Conservation (phyloP, 2,888 invertebrate species). For the Eupithecia subfuscata region DNA sequence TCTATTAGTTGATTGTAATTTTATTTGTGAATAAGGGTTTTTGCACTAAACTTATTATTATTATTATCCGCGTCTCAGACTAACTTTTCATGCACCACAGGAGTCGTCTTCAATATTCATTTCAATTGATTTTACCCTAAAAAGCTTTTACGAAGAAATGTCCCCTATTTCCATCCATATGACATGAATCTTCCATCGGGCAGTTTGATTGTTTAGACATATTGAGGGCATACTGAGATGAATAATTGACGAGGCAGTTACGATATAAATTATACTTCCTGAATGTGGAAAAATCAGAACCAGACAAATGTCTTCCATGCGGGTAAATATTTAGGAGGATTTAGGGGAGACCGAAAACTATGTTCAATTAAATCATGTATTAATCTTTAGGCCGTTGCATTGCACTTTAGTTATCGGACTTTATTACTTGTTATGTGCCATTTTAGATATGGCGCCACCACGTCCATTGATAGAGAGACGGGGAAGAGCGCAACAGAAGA, state of each 20-base stretch:
- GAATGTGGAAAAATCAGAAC: background rate
- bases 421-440: background rate
- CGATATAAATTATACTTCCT: background rate
- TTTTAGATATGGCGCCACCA: background rate
- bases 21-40: no score
- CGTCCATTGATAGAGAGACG: background rate
- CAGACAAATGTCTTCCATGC: background rate
- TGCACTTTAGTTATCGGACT: background rate
- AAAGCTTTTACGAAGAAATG: background rate
- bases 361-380: background rate
- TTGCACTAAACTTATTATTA: no score
- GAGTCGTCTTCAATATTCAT: background rate
- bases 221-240: background rate
- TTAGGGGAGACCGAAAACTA: background rate
- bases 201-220: background rate
- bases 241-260: conserved; percentile 6
- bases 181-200: background rate
- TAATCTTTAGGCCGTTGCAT: background rate
- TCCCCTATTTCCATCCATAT: background rate
- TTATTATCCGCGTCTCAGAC: background rate
- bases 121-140: background rate
- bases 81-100: background rate
- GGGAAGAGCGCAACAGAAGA: background rate
- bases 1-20: no score
- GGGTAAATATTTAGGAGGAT: background rate